These are phyloP conservation scores for Odontocerum albicorne DNA, from an alignment of 2,888 invertebrate genomes.

Conservation along the genomic window DNA sequence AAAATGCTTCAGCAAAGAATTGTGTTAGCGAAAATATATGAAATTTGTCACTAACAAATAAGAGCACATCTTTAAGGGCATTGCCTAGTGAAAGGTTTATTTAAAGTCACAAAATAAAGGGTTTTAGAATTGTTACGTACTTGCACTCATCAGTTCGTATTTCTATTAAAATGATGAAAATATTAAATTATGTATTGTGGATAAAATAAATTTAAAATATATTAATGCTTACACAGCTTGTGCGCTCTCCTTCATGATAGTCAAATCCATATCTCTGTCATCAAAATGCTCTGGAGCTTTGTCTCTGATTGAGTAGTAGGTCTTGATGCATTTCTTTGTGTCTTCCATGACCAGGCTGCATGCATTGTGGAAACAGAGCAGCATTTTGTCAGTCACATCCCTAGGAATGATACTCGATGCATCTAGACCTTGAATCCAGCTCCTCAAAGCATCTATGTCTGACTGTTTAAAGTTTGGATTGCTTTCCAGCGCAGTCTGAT, in stretches of 20 bases:
- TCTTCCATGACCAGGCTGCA: slow-evolving; percentile 62
- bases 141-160: background rate
- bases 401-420: slow-evolving; percentile 46
- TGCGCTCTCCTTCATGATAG: slow-evolving; percentile 51
- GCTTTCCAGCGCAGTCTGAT: slow-evolving; percentile 47
- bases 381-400: slow-evolving; percentile 60
- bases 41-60: too few relatives aligned
- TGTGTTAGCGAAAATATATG: too few relatives aligned
- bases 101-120: too few relatives aligned
- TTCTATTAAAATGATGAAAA: background rate
- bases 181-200: too few relatives aligned
- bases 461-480: slow-evolving; percentile 56
- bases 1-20: too few relatives aligned
- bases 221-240: slow-evolving; percentile 57
- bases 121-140: too few relatives aligned
- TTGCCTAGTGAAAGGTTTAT: too few relatives aligned
- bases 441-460: slow-evolving; percentile 50
- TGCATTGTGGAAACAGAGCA: slow-evolving; percentile 66
- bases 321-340: slow-evolving; percentile 63
- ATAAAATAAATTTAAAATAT: background rate
- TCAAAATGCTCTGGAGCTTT: slow-evolving; percentile 66
- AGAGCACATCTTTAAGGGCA: too few relatives aligned
- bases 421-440: slow-evolving; percentile 55
- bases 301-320: slow-evolving; percentile 61
- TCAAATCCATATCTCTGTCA: slow-evolving; percentile 55